These are phyloP conservation scores for Columba livia DNA, from an alignment of 2,113 vertebrate species.

Conservation along the genomic window DNA sequence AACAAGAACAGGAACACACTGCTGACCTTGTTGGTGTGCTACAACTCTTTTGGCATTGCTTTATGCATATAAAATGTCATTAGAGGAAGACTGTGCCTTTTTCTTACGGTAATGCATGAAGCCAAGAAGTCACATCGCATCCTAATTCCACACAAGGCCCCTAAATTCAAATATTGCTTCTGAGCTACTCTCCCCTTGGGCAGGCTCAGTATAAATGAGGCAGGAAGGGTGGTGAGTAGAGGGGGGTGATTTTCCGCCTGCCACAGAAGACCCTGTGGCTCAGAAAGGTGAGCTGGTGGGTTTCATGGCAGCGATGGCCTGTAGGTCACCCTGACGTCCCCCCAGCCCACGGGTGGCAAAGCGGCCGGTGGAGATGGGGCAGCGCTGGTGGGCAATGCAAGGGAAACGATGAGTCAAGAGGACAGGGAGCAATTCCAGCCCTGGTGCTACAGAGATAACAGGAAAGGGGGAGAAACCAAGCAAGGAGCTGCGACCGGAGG, in stretches of 20 bases:
- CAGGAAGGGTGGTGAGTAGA: neutral
- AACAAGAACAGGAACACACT: neutral
- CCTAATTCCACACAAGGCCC: neutral
- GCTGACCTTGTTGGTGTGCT: neutral
- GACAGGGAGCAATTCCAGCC: neutral
- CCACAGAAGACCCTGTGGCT: neutral
- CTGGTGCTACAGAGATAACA: neutral
- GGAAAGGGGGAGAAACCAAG: neutral
- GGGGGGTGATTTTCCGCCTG: neutral
- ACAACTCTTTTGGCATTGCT: neutral
- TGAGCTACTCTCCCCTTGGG: neutral
- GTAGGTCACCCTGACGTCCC: neutral
- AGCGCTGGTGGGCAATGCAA: rapidly evolving
- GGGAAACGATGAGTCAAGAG: neutral
- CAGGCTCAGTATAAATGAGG: neutral
- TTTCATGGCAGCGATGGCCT: neutral
- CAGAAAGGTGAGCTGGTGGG: neutral
- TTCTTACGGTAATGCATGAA: neutral
- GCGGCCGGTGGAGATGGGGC: rapidly evolving
- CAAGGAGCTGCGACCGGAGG: neutral
- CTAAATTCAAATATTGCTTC: neutral
- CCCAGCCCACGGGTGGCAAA: neutral
- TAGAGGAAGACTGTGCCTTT: neutral
- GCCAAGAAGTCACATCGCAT: neutral
- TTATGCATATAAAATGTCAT: neutral